Base-by-base conservation (phyloP, 2,113 vertebrate species). In the Empidonax traillii region DNA sequence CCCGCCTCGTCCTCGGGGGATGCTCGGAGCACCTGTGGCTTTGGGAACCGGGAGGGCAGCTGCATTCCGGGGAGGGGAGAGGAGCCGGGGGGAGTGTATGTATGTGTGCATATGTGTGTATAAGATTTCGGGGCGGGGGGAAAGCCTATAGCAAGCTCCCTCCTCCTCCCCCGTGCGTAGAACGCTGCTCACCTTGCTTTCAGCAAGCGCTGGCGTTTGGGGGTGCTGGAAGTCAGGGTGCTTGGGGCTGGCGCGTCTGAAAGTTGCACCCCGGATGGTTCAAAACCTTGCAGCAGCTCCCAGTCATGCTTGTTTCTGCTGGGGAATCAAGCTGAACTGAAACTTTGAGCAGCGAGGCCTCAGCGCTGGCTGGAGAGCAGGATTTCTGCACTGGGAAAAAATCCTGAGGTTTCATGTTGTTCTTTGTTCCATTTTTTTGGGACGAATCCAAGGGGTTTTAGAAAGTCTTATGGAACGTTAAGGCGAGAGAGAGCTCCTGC, bases 11-110 rank as follows among this genome's bases (percentile, higher is more conserved):
- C 62, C 37, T 6, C 21, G 14, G 53, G 74, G 53, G 93, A 90
- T 92, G 88, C 93, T 85, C 56, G 14, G 53, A 24, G 89, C 89
- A 93, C 94, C 79, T 96, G 93, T 94, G 79, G 93, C 92, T 84
- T 33, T 52, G 71, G 61, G 74, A 14, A 5, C 1, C 4, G 49
- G 31, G 65, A 59, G 9, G 8, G 49, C 14, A 5, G 41, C 75
- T 17, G 65, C 30, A 0, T 8, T 30, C 43, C 14, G 35, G 59
- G n/a, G 39, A 63, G 39, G 27, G 39, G 18, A 28, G 27, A 41
- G 33, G 33, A 41, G 2, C 5, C 10, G 28, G 14, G 16, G 63
- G 24, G 7, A 3, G 28, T 4, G 35, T 27, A 30, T 9, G 9
- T 63, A 5, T 28, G 39, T 24, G 37, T 4, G 30, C 30, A 9